Conservation (phyloP, 2,113 vertebrate genomes). For the Leptodactylus fuscus region DNA sequence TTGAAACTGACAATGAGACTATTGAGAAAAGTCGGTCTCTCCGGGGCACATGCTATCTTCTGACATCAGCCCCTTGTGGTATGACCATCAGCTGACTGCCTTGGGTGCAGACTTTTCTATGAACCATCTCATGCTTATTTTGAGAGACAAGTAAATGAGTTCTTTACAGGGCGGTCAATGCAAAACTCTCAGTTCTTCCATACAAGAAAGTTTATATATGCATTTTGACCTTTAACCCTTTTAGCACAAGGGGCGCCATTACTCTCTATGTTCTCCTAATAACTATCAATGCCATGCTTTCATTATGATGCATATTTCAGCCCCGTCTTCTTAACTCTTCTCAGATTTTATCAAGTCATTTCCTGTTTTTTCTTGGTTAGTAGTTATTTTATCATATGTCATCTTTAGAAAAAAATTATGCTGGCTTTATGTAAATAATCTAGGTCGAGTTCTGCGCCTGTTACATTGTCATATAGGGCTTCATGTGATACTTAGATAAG, state of each 20-base stretch:
- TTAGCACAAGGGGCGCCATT: too few relatives aligned
- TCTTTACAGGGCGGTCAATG: background rate
- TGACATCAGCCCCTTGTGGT: conserved; percentile 29
- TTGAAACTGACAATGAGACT: conserved; percentile 39
- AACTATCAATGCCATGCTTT: background rate
- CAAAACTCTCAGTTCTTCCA: background rate
- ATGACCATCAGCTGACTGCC: conserved; percentile 57
- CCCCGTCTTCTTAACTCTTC: background rate
- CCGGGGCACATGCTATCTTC: conserved; percentile 14
- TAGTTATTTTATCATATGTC: background rate
- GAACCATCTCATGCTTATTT: conserved; percentile 20
- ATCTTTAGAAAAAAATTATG: background rate
- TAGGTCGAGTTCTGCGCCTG: background rate
- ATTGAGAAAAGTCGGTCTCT: conserved; percentile 10
- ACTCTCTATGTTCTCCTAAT: too few relatives aligned
- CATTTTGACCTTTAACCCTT: conserved; percentile 1
- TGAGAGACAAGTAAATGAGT: background rate
- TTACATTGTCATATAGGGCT: background rate
- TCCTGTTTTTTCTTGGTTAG: background rate
- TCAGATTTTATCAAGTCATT: background rate
- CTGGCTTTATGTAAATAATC: background rate
- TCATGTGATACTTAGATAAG: background rate
- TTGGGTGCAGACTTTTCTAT: background rate
- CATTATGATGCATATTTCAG: background rate
- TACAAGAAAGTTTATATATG: background rate